Conservation (phyloP, 1,140 invertebrate genomes). For the Sipha flava region DNA sequence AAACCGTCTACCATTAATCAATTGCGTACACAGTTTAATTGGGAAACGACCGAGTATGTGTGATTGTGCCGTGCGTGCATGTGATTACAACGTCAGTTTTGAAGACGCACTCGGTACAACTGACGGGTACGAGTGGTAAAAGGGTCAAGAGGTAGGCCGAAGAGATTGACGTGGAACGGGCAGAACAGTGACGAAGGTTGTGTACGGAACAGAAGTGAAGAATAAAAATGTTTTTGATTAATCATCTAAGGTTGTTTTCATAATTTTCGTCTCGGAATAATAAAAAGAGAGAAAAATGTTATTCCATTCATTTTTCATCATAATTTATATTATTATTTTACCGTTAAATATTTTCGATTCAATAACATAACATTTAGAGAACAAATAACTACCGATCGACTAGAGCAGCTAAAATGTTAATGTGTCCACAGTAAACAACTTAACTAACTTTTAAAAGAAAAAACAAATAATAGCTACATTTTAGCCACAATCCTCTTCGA, state of each 20-base stretch:
- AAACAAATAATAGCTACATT: too few relatives aligned
- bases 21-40: background rate
- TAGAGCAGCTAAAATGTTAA: too few relatives aligned
- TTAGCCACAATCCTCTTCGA: too few relatives aligned
- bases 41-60: background rate
- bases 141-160: conserved; percentile 12
- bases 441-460: too few relatives aligned
- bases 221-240: conserved; percentile 4
- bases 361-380: too few relatives aligned
- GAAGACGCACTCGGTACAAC: background rate
- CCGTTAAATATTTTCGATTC: too few relatives aligned
- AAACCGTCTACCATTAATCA: background rate
- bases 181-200: background rate
- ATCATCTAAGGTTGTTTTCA: conserved; percentile 21
- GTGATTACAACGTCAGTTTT: conserved; percentile 14
- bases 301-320: background rate
- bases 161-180: background rate
- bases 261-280: background rate
- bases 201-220: background rate
- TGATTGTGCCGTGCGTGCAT: background rate
- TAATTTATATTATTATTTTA: too few relatives aligned
- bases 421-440: too few relatives aligned
- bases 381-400: too few relatives aligned
- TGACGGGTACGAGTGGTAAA: background rate
- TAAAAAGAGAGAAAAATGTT: too few relatives aligned